Conservation (phyloP, 2,797 vertebrate species). For the Lycodopsis pacificus region DNA sequence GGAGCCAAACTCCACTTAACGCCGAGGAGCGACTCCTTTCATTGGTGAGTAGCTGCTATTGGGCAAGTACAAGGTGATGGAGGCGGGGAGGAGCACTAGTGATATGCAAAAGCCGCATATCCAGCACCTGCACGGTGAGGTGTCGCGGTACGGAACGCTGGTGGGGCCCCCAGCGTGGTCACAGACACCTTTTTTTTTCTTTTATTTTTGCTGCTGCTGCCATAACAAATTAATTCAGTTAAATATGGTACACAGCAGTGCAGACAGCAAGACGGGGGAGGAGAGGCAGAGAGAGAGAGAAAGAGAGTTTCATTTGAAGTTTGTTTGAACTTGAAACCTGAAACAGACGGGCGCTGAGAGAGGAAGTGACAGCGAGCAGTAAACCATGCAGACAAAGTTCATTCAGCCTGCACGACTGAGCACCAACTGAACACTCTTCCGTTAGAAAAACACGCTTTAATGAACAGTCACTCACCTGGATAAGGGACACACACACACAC, state of each 20-base stretch:
- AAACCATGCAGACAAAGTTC: slow-evolving; percentile 24
- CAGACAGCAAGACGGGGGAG: background rate
- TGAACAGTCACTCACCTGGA: slow-evolving; percentile 39
- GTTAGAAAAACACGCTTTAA: slow-evolving; percentile 29
- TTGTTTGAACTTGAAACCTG: slow-evolving; percentile 34
- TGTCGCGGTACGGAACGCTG: too few species aligned
- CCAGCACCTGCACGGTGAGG: background rate
- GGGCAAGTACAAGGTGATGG: background rate
- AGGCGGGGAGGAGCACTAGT: background rate
- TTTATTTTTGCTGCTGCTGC: background rate
- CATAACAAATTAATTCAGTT: background rate
- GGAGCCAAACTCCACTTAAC: slow-evolving; percentile 67
- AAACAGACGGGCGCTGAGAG: background rate
- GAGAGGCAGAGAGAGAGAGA: background rate
- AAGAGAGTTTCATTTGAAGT: slow-evolving; percentile 12
- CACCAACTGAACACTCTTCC: slow-evolving; percentile 1
- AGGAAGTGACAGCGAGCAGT: slow-evolving; percentile 1
- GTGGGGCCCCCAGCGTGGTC: background rate
- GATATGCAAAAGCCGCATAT: background rate
- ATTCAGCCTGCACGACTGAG: slow-evolving; percentile 32
- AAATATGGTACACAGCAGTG: background rate
- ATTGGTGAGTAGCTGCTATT: slow-evolving; percentile 74
- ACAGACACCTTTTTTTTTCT: background rate
- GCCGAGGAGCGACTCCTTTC: slow-evolving; percentile 69
- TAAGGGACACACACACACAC: slow-evolving; percentile 11